Evolutionary conservation across 2,797 vertebrate species (phyloP), one percentile per base, ranked within the genome.

Genomic region (Remorina albescens): DNA sequence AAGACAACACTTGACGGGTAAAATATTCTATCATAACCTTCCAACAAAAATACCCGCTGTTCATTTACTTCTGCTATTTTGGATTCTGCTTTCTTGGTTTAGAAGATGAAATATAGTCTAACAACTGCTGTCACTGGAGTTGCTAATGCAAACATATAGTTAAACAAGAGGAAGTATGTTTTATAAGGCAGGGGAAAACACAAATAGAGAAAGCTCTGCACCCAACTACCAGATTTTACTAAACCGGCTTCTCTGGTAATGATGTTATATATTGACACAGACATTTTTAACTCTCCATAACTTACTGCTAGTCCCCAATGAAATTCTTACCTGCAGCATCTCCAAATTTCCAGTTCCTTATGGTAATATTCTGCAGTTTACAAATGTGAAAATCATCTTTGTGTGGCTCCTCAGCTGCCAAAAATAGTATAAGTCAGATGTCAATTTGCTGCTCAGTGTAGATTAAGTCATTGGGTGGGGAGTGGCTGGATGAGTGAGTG

Each of bases 1-100:
- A 36, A 23, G 39, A 62, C 57, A 50, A 56, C 28, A 62, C 64
- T n/a, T 30, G 26, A 6, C 65, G 74, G 25, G 26, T 21, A 71
- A 28, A 41, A 23, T 5, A 49, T 58, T 19, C 25, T 1, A 19
- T 2, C 16, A 13, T 21, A 19, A 46, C 60, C 30, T 42, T 16
- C 47, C 41, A 44, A 4, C 16, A 39, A 25, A 76, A 26, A 37
- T 58, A 15, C 30, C 2, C 53, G 5, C 13, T 37, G 5, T 70
- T 53, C 42, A 42, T 18, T 62, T 49, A 49, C 12, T 16, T 18
- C 41, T 60, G 36, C 18, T 55, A 1, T n/a, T 67, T 59, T 56
- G 65, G 13, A 39, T 50, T 8, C 42, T 5, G 1, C 26, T 39
- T 60, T 3, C 30, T 63, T 39, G 19, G 23, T 60, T 60, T 50